Percentiles rank a stretch among this genome's conserved stretches.
Conservation (phyloP, 2,888 invertebrate species). For the Vandiemenella viatica region DNA sequence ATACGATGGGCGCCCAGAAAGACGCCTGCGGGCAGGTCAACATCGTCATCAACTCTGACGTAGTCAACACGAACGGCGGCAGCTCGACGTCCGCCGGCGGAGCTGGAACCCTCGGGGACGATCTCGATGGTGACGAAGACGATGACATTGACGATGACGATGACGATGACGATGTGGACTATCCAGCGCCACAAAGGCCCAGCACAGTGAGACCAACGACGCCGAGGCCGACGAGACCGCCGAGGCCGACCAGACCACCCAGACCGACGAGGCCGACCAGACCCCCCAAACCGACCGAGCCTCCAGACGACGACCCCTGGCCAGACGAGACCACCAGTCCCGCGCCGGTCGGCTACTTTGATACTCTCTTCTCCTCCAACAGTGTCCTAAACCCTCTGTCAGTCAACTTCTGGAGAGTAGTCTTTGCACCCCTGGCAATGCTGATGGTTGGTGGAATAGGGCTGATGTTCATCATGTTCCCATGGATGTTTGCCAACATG, state of each 20-base stretch:
- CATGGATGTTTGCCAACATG: neutral
- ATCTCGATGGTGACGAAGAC: too few relatives aligned
- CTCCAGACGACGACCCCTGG: neutral
- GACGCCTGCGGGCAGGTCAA: slow-evolving; percentile 53
- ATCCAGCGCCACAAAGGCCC: neutral
- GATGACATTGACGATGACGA: too few relatives aligned
- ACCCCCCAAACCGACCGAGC: slow-evolving; percentile 10
- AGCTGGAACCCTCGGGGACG: too few relatives aligned
- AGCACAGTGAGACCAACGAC: neutral
- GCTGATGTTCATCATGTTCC: slow-evolving; percentile 43
- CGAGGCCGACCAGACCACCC: neutral
- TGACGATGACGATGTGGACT: neutral
- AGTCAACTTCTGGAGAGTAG: slow-evolving; percentile 40
- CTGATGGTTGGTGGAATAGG: slow-evolving; percentile 46
- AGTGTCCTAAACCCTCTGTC: slow-evolving; percentile 39
- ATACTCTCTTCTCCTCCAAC: neutral
- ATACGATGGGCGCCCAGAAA: slow-evolving; percentile 31
- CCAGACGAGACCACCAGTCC: neutral
- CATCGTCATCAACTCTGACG: slow-evolving; percentile 52
- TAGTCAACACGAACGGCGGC: slow-evolving; percentile 40
- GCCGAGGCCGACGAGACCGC: neutral
- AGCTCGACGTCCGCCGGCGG: too few relatives aligned
- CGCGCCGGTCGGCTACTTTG: too few relatives aligned
- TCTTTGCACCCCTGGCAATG: slow-evolving; percentile 46
- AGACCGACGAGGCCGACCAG: neutral